Percentiles rank a stretch among this genome's conserved stretches.
Evolutionary conservation across 2,113 vertebrate genomes (phyloP).

Genomic region (Azemiops feae): DNA sequence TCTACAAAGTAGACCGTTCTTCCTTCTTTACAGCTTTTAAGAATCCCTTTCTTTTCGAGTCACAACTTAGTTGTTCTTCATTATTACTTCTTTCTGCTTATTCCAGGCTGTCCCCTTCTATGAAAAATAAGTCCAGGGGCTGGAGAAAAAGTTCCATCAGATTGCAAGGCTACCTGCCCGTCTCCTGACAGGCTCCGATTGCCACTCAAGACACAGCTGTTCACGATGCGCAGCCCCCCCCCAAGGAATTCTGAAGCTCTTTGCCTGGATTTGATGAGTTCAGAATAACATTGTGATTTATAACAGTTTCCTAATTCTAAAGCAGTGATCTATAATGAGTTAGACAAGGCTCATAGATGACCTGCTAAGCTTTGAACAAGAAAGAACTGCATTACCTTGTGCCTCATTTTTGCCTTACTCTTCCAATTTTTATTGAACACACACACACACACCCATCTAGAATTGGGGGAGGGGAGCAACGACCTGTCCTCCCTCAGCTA

Average conservation of each 20-base stretch:
- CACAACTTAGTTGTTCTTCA: not conserved
- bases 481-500: not conserved
- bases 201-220: slow-evolving; percentile 48
- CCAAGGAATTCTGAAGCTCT: slow-evolving; percentile 31
- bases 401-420: not conserved
- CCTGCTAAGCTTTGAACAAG: slow-evolving; percentile 26
- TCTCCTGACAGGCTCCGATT: slow-evolving; percentile 8
- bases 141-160: not conserved
- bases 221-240: slow-evolving; percentile 4
- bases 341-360: slow-evolving; percentile 39
- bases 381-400: slow-evolving; percentile 29
- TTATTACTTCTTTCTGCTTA: not conserved
- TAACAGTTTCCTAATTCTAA: slow-evolving; percentile 59
- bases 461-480: fast-evolving
- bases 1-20: not conserved
- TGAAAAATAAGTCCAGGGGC: not conserved
- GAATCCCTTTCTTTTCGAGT: not conserved
- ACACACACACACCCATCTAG: not conserved
- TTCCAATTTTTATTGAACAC: not conserved
- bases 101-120: not conserved
- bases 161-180: not conserved
- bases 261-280: slow-evolving; percentile 49
- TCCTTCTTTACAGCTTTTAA: not conserved
- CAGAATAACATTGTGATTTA: slow-evolving; percentile 64
- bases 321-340: slow-evolving; percentile 50